phyloP scores from a whole-genome alignment of 2,888 invertebrate genomes.

The Peribatodes rhomboidaria region DNA sequence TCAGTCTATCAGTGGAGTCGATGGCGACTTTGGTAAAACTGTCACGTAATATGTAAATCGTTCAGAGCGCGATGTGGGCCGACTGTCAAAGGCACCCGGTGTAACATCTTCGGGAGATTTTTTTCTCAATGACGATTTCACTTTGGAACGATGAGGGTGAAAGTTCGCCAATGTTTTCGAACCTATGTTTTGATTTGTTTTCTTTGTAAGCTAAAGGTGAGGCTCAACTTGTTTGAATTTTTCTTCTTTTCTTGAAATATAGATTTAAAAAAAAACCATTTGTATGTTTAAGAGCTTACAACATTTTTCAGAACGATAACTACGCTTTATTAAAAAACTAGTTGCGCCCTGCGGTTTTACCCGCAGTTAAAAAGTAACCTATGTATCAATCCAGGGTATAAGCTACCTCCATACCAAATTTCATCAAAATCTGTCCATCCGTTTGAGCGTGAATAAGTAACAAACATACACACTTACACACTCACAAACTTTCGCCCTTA shows the following conservation, averaged over 20 bases:
- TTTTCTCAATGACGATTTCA: conserved; percentile 76
- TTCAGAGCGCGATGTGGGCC: conserved; percentile 83
- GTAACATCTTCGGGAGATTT: conserved; percentile 75
- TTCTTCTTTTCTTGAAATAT: neutral
- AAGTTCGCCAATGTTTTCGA: conserved; percentile 54
- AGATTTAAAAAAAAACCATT: neutral
- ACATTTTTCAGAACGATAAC: neutral
- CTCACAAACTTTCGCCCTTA: no score
- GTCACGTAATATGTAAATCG: conserved; percentile 86
- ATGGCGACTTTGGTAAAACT: conserved; percentile 81
- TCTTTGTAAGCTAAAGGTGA: conserved; percentile 17
- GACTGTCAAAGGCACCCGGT: conserved; percentile 81
- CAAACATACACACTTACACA: no score
- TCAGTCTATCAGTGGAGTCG: conserved; percentile 83
- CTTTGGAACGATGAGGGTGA: conserved; percentile 64
- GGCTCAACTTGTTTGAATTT: neutral
- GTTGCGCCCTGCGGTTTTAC: no score
- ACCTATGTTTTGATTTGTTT: conserved; percentile 56
- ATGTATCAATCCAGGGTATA: no score
- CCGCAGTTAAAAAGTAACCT: no score
- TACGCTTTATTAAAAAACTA: no score
- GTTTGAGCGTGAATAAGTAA: no score
- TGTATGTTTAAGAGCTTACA: neutral
- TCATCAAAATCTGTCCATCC: no score
- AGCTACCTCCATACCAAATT: no score